phyloP scores from a whole-genome alignment of 1,140 invertebrate genomes.

The Rhagoletis pomonella region DNA sequence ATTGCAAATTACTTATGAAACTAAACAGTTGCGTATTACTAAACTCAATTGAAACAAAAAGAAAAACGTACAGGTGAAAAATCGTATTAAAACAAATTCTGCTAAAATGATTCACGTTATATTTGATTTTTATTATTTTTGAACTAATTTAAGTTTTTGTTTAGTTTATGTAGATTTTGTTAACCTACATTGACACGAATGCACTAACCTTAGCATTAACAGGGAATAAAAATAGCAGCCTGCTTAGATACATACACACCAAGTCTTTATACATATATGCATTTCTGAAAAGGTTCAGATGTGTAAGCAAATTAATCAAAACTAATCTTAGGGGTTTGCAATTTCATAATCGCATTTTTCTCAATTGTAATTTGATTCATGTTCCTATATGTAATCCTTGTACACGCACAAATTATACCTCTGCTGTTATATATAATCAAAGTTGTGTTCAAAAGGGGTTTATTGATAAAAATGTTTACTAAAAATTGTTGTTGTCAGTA shows the following conservation, averaged over 20 bases:
- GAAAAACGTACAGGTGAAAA: slow-evolving; percentile 8
- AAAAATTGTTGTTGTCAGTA: too few species aligned
- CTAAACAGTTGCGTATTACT: background rate
- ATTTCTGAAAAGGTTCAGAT: too few species aligned
- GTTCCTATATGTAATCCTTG: too few species aligned
- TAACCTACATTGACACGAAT: slow-evolving; percentile 60
- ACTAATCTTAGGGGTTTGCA: too few species aligned
- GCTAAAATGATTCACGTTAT: slow-evolving; percentile 34
- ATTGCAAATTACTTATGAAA: slow-evolving; percentile 20
- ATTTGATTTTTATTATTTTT: background rate
- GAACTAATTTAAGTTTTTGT: slow-evolving; percentile 21
- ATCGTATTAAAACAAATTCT: slow-evolving; percentile 28
- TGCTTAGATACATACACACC: background rate
- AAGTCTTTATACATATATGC: background rate
- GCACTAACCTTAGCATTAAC: slow-evolving; percentile 72
- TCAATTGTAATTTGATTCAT: too few species aligned
- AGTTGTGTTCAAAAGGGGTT: too few species aligned
- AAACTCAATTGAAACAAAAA: slow-evolving; percentile 3
- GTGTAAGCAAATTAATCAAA: too few species aligned
- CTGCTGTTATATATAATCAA: too few species aligned
- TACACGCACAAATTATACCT: too few species aligned
- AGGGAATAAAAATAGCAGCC: slow-evolving; percentile 1
- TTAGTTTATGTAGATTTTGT: background rate
- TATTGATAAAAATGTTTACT: too few species aligned
- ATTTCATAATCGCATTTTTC: too few species aligned